A percentile compares a stretch with the other conserved stretches of the same genome.
Conservation (phyloP, 1,140 invertebrate species). For the Bombus pyrosoma region DNA sequence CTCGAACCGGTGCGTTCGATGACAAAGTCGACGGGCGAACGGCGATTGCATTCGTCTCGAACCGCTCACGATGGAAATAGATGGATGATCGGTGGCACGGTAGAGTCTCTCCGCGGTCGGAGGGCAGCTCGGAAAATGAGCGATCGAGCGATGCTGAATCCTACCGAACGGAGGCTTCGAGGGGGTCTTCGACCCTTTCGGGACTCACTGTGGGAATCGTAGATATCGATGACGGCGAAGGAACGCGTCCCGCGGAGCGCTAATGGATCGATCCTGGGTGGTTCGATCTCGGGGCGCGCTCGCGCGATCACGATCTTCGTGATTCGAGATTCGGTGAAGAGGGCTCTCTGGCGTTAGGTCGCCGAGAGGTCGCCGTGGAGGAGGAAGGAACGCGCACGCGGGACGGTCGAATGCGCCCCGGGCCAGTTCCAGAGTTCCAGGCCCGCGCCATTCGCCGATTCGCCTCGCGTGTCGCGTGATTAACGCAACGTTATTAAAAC, state of each 20-base stretch:
- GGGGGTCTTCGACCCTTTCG: conserved; percentile 41
- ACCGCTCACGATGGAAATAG: not conserved
- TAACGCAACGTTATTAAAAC: conserved; percentile 71
- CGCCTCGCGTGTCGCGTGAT: conserved; percentile 71
- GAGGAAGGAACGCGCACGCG: conserved; percentile 21
- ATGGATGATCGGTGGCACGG: not conserved
- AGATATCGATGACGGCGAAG: conserved; percentile 63
- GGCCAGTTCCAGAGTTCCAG: not conserved
- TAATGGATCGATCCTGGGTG: conserved; percentile 72
- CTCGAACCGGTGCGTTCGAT: conserved; percentile 20
- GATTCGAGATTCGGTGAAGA: conserved; percentile 35
- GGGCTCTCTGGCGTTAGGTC: not conserved
- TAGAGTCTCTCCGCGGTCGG: too few species aligned
- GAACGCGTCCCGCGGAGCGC: conserved; percentile 64
- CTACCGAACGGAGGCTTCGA: conserved; percentile 13
- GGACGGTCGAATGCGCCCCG: conserved; percentile 25
- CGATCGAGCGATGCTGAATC: too few species aligned
- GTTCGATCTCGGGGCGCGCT: conserved; percentile 41
- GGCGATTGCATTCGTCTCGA: not conserved
- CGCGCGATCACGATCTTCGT: conserved; percentile 56
- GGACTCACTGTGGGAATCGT: conserved; percentile 57
- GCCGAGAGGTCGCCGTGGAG: conserved; percentile 20
- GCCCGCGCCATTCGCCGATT: conserved; percentile 43
- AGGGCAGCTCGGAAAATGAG: not conserved
- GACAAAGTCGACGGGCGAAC: not conserved